Evolutionary conservation across 2,113 vertebrate genomes (phyloP).

Genomic region (Cynocephalus volans): DNA sequence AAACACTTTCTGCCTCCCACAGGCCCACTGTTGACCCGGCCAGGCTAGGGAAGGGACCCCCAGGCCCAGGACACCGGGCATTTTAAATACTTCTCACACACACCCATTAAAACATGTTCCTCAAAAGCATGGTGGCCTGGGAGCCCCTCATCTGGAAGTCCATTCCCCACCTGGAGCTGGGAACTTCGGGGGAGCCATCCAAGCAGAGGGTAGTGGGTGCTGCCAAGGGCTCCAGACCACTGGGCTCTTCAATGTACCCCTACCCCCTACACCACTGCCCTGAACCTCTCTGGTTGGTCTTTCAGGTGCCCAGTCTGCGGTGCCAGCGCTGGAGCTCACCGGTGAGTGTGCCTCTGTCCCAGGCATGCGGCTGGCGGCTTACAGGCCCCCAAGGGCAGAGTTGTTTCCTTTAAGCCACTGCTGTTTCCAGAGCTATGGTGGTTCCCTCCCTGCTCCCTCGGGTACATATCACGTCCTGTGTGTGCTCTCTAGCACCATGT

Average conservation of each 20-base stretch:
- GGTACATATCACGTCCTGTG: not conserved
- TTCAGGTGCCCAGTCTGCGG: not conserved
- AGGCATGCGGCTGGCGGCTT: no score
- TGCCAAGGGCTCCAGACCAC: not conserved
- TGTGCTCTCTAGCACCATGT: not conserved
- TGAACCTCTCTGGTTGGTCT: not conserved
- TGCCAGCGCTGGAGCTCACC: rapidly evolving
- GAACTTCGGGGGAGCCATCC: not conserved
- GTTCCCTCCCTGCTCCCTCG: no score
- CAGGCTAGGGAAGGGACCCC: not conserved
- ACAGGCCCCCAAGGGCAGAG: not conserved
- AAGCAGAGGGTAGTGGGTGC: no score
- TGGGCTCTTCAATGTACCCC: rapidly evolving
- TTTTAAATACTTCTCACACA: no score
- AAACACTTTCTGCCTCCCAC: not conserved
- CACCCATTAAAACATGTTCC: not conserved
- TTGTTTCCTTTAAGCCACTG: not conserved
- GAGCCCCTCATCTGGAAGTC: no score
- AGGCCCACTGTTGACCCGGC: rapidly evolving
- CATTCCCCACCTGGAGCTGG: not conserved
- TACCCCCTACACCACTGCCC: rapidly evolving
- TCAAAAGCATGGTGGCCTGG: not conserved
- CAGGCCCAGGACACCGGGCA: no score
- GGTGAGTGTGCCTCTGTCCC: constrained; percentile 42
- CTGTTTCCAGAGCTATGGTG: rapidly evolving